Percentiles rank a stretch among this genome's conserved stretches.
These are phyloP conservation scores for Pogonocichla stellata DNA, from an alignment of 2,113 vertebrate genomes.

Conservation along the genomic window DNA sequence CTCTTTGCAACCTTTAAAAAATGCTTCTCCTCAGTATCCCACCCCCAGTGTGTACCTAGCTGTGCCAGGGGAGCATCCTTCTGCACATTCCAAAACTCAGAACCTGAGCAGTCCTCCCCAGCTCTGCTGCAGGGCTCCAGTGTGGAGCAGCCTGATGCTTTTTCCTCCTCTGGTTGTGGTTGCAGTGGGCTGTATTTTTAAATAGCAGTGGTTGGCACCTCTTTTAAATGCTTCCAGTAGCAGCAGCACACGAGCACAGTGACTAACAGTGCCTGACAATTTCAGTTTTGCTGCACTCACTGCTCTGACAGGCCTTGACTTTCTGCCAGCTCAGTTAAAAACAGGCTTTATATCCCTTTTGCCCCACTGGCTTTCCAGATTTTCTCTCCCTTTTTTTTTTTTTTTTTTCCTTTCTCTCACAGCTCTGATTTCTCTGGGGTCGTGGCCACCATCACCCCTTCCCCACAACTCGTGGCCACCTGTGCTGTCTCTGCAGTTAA, in stretches of 20 bases:
- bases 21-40: background rate
- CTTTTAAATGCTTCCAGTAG: conserved; percentile 31
- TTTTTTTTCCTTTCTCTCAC: background rate
- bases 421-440: background rate
- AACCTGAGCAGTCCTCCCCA: background rate
- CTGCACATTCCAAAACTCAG: background rate
- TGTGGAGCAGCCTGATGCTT: background rate
- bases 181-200: background rate
- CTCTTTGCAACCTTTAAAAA: background rate
- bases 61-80: background rate
- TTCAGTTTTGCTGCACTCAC: conserved; percentile 33
- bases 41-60: rapidly evolving
- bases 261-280: conserved; percentile 48
- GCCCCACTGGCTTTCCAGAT: background rate
- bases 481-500: background rate
- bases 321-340: conserved; percentile 51
- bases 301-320: conserved; percentile 57
- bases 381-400: background rate
- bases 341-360: conserved; percentile 17
- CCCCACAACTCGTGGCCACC: background rate
- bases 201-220: too few species aligned
- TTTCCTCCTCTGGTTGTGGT: background rate
- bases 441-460: background rate
- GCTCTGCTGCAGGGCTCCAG: background rate
- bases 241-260: background rate